Percentiles rank a stretch among this genome's conserved stretches.
phyloP scores from a whole-genome alignment of 2,888 invertebrate species.

The Cyrtodaria siliqua region DNA sequence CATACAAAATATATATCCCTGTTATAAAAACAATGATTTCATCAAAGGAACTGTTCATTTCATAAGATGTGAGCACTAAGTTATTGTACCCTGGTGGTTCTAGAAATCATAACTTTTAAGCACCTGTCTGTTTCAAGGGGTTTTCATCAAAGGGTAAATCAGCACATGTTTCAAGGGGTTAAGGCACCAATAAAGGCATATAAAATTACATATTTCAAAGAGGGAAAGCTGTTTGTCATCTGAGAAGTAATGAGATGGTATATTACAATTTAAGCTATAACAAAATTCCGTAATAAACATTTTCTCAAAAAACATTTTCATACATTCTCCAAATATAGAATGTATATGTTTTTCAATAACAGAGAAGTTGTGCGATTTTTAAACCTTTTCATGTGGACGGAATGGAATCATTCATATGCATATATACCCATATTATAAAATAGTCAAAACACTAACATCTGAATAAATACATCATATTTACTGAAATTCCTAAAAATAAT shows the following conservation, averaged over 20 bases:
- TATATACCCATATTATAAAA: too few relatives aligned
- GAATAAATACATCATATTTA: too few relatives aligned
- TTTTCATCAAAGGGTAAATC: constrained; percentile 1
- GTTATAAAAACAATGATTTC: too few relatives aligned
- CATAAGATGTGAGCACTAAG: neutral
- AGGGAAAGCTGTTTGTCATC: neutral
- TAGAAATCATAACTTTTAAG: neutral
- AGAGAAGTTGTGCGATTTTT: too few relatives aligned
- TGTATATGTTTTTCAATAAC: too few relatives aligned
- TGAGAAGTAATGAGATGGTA: neutral
- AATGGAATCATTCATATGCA: too few relatives aligned
- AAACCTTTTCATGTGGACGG: too few relatives aligned
- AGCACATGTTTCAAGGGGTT: neutral
- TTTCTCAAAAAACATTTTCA: too few relatives aligned
- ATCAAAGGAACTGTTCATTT: neutral
- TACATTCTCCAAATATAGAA: too few relatives aligned
- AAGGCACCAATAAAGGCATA: constrained; percentile 13
- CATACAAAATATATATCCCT: too few relatives aligned
- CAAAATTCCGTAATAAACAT: constrained; percentile 5
- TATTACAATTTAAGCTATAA: constrained; percentile 14
- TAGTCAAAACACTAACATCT: constrained; percentile 1
- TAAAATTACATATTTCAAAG: constrained; percentile 33
- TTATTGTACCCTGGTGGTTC: neutral
- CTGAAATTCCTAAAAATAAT: constrained; percentile 29
- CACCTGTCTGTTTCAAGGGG: constrained; percentile 1